Base-by-base conservation (phyloP, 2,113 vertebrate genomes). In the Elachura formosa region DNA sequence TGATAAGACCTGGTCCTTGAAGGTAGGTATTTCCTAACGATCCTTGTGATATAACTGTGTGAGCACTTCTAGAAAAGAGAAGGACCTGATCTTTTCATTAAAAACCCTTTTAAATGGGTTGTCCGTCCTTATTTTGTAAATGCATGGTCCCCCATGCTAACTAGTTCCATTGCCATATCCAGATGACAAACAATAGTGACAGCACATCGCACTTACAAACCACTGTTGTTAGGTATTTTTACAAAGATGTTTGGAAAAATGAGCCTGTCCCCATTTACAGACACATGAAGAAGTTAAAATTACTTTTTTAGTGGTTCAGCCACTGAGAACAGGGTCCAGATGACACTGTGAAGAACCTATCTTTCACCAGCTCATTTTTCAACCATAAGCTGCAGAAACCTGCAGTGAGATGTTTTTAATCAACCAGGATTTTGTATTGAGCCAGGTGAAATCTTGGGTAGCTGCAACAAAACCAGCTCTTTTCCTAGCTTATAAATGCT, bases 121-220 rank as follows among this genome's bases (percentile, higher is more conserved):
- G 29, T 68, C 36, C n/a, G 33, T 52, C 51, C 31, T 78, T 78
- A 22, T 34, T 77, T 83, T 81, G 51, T 19, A 66, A 69, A 68
- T 22, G 28, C 2, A 0, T 55, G 5, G 7, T 81, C n/a, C 23
- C 19, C 26, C 0, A 0, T 23, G 9, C 10, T 5, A 1, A 31
- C 29, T 68, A 0, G 14, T 52, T 84, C 45, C 25, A 45, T 72
- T 9, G 14, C 24, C 18, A 14, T n/a, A 36, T 22, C 49, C 25
- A 56, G 40, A 68, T 14, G 8, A 84, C 25, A 61, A 81, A 83
- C 68, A 46, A 20, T 4, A 75, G 36, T 45, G 40, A 38, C n/a
- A 89, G 18, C 7, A 36, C 23, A 25, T 72, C 36, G n/a, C 13
- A 15, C 10, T 88, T 67, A 40, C 6, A 80, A 26, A 49, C 61